A percentile compares a stretch with the other conserved stretches of the same genome.
Evolutionary conservation across 2,797 vertebrate species (phyloP).

Genomic region (Peromyscus eremicus): DNA sequence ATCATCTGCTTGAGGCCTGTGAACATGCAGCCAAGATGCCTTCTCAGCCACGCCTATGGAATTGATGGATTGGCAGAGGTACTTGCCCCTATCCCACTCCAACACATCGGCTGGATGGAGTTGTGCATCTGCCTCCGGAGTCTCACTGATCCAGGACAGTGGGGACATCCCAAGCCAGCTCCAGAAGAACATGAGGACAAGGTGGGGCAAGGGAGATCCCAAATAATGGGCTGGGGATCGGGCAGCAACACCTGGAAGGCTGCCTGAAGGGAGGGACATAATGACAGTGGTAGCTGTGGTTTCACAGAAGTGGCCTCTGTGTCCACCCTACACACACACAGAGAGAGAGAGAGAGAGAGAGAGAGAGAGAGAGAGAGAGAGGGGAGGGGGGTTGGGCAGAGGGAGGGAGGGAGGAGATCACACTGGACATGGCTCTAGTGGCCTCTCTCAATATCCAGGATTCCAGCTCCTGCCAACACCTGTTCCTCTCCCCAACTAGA

Average conservation of each 20-base stretch:
- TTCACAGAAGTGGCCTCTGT: background rate
- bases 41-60: conserved; percentile 99
- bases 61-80: conserved; percentile 96
- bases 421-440: accelerated
- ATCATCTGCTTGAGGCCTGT: conserved; percentile 95
- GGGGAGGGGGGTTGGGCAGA: no score
- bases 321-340: no score
- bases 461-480: background rate
- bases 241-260: no score
- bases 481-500: conserved; percentile 2
- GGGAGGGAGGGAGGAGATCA: accelerated
- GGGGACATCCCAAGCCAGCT: conserved; percentile 81
- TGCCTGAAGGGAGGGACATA: background rate
- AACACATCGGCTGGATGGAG: conserved; percentile 95
- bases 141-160: conserved; percentile 91
- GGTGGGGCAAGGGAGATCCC: background rate
- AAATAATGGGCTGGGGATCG: background rate
- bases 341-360: no score
- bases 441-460: background rate
- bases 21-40: conserved; percentile 96
- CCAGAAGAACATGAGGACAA: background rate
- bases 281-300: accelerated
- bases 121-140: conserved; percentile 93
- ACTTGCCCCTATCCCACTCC: conserved; percentile 94
- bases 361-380: no score